Evolutionary conservation across 2,888 invertebrate species (phyloP).

Genomic region (Cloeon dipterum): DNA sequence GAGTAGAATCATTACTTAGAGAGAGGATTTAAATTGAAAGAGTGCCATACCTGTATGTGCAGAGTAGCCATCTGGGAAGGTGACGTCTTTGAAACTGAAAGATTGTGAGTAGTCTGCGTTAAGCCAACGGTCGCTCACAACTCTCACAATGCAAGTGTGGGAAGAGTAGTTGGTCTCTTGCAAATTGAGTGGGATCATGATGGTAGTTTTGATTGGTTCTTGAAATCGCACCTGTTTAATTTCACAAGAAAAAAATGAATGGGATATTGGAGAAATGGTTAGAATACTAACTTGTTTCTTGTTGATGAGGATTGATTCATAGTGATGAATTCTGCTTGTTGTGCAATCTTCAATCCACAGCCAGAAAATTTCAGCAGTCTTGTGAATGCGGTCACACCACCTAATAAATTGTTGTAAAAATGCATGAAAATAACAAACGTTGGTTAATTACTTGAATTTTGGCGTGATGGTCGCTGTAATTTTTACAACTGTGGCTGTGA

Average conservation of each 20-base stretch:
- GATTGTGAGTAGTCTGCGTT: constrained; percentile 25
- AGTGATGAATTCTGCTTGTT: constrained; percentile 84
- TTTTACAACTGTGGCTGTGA: constrained; percentile 74
- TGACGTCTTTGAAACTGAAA: constrained; percentile 55
- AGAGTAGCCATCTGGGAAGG: constrained; percentile 75
- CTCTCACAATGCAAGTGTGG: constrained; percentile 76
- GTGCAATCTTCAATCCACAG: constrained; percentile 96
- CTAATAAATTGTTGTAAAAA: constrained; percentile 17
- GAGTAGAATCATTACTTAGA: not conserved
- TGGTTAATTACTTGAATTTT: constrained; percentile 22
- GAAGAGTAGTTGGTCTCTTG: too few species aligned
- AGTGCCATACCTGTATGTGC: constrained; percentile 53
- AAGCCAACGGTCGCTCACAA: constrained; percentile 70
- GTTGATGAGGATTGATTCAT: constrained; percentile 69
- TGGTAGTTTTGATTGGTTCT: too few species aligned
- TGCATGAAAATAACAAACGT: not conserved
- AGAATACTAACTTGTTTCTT: constrained; percentile 40
- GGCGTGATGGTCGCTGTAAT: constrained; percentile 60
- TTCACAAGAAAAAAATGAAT: too few species aligned
- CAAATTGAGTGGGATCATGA: too few species aligned
- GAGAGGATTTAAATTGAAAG: not conserved
- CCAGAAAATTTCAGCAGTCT: constrained; percentile 78
- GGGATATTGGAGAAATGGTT: not conserved
- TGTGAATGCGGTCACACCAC: constrained; percentile 81
- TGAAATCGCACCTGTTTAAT: too few species aligned